Conservation (phyloP, 2,113 vertebrate species). For the Haliaeetus leucogaster region DNA sequence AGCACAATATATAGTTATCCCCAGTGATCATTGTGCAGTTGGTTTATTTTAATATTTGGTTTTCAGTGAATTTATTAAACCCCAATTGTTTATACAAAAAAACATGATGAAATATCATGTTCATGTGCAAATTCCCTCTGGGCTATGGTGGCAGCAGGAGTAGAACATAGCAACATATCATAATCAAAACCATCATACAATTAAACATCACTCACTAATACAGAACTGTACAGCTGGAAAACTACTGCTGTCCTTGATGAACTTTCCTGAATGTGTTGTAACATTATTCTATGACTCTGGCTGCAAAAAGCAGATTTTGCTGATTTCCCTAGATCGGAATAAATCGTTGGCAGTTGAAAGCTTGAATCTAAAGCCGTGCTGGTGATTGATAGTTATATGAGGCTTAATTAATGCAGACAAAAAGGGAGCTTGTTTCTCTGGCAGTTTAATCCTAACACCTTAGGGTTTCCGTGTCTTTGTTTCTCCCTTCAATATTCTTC, state of each 20-base stretch:
- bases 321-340: conserved; percentile 37
- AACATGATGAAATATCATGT: neutral
- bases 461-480: neutral
- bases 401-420: neutral
- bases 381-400: neutral
- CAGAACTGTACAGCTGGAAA: neutral
- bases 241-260: neutral
- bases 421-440: neutral
- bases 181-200: conserved; percentile 34
- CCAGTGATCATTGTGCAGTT: neutral
- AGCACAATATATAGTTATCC: neutral
- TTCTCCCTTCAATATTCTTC: conserved; percentile 5
- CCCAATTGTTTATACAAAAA: neutral
- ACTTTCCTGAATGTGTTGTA: neutral
- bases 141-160: neutral
- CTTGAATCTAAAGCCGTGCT: neutral
- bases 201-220: neutral
- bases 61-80: conserved; percentile 18
- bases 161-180: neutral
- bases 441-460: conserved; percentile 19
- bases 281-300: neutral
- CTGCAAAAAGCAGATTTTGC: conserved; percentile 20
- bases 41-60: neutral
- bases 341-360: conserved; percentile 4
- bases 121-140: conserved; percentile 3